phyloP scores from a whole-genome alignment of 2,113 vertebrate genomes.

The Hemiscyllium ocellatum region DNA sequence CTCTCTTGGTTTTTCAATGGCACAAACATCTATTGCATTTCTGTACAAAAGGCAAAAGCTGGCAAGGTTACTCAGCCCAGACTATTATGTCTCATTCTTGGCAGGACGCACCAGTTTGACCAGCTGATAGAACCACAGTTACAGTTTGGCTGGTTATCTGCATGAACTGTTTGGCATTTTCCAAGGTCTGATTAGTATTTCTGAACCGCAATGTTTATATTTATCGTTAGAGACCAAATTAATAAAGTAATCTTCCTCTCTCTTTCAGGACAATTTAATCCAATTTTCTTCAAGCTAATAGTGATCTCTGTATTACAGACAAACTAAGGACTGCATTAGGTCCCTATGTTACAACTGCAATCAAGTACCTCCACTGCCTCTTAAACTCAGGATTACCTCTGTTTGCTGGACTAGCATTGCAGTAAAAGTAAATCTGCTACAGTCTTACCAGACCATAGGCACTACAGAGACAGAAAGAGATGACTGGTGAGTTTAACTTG shows the following conservation, averaged over 20 bases:
- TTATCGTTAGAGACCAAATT: background rate
- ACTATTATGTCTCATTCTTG: background rate
- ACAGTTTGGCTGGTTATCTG: background rate
- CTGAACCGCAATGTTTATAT: background rate
- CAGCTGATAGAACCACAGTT: background rate
- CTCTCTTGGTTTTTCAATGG: constrained; percentile 20
- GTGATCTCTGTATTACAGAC: background rate
- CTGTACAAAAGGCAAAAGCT: constrained; percentile 8
- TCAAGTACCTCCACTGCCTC: background rate
- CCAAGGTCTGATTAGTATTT: background rate
- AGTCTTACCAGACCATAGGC: too few relatives aligned
- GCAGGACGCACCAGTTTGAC: background rate
- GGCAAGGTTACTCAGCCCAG: background rate
- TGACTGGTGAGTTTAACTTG: too few relatives aligned
- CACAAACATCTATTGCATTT: constrained; percentile 3
- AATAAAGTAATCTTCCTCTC: background rate
- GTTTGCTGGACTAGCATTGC: background rate
- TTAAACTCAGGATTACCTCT: background rate
- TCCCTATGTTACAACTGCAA: background rate
- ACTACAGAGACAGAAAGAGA: too few relatives aligned
- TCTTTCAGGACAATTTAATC: background rate
- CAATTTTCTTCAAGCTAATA: background rate
- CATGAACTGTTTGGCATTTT: background rate
- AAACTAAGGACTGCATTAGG: background rate
- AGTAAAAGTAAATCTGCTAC: background rate